Percentiles rank a stretch among this genome's conserved stretches.
Conservation (phyloP, 1,140 invertebrate species). For the Anthonomus grandis region DNA sequence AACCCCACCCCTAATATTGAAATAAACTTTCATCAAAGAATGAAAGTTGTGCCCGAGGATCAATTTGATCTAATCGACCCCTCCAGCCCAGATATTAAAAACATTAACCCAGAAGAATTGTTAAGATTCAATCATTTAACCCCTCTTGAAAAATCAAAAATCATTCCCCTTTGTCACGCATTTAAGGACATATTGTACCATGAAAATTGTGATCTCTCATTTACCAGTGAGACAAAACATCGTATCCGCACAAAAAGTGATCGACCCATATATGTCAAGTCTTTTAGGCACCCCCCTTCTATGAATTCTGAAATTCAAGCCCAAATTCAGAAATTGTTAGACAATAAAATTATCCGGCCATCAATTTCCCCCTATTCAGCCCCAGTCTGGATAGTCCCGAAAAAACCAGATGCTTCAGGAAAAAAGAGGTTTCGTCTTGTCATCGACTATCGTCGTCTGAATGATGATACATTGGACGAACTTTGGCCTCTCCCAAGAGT, state of each 20-base stretch:
- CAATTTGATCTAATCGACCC: not conserved
- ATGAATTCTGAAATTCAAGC: too few relatives aligned
- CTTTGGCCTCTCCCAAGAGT: slow-evolving; percentile 56
- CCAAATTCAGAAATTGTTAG: slow-evolving; percentile 37
- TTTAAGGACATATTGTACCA: slow-evolving; percentile 16
- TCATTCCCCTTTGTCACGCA: slow-evolving; percentile 7
- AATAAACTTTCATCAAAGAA: slow-evolving; percentile 16
- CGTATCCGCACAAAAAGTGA: slow-evolving; percentile 6
- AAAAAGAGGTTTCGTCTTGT: slow-evolving; percentile 46
- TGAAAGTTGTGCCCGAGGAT: slow-evolving; percentile 9
- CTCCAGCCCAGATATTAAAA: not conserved
- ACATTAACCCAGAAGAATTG: not conserved
- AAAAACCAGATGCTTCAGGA: slow-evolving; percentile 43
- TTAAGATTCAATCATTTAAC: slow-evolving; percentile 12
- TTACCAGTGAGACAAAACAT: slow-evolving; percentile 20
- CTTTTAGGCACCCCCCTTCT: slow-evolving; percentile 35
- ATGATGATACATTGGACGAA: slow-evolving; percentile 49
- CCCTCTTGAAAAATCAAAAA: slow-evolving; percentile 11
- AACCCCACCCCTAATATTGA: slow-evolving; percentile 7
- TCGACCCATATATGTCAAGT: slow-evolving; percentile 19
- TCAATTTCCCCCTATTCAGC: slow-evolving; percentile 38
- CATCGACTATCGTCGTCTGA: slow-evolving; percentile 49
- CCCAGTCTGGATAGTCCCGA: slow-evolving; percentile 43
- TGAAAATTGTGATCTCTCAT: slow-evolving; percentile 8
- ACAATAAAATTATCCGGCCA: slow-evolving; percentile 40